Evolutionary conservation across 2,888 invertebrate species (phyloP).

Genomic region (Ectemnius lituratus): DNA sequence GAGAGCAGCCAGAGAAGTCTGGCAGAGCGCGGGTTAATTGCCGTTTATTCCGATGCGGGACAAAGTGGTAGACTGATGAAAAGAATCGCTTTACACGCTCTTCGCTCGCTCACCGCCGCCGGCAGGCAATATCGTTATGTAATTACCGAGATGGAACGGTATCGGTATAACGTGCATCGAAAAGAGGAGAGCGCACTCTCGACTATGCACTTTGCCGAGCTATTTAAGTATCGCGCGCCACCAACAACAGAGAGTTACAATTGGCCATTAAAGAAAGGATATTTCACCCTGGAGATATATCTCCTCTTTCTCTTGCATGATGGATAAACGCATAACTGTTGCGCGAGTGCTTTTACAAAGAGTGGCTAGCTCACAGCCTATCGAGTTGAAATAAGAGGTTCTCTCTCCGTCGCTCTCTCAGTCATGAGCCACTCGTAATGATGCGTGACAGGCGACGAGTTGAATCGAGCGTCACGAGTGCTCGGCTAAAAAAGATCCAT

Average conservation of each 20-base stretch:
- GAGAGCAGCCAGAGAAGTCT: no score
- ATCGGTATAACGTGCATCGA: no score
- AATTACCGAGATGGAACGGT: conserved; percentile 32
- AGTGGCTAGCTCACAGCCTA: no score
- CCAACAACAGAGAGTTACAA: no score
- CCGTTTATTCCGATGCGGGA: conserved; percentile 24
- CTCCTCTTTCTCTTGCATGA: no score
- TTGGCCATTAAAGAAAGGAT: no score
- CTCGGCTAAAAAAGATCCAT: conserved; percentile 6
- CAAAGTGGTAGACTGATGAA: conserved; percentile 7
- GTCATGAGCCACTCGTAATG: conserved; percentile 6
- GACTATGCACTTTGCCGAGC: no score
- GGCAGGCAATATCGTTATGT: conserved; percentile 29
- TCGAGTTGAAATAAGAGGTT: not conserved
- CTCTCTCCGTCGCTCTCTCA: conserved; percentile 11
- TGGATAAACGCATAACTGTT: no score
- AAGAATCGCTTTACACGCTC: conserved; percentile 34
- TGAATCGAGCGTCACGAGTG: conserved; percentile 3
- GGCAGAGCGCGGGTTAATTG: conserved; percentile 25
- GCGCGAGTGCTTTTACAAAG: no score
- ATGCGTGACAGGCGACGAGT: conserved; percentile 9
- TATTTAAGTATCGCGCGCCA: no score
- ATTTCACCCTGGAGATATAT: no score
- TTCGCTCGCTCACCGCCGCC: conserved; percentile 17
- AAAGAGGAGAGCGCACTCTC: no score